Percentiles rank a stretch among this genome's conserved stretches.
These are phyloP conservation scores for Acridotheres tristis DNA, from an alignment of 2,797 vertebrate genomes.

Conservation along the genomic window DNA sequence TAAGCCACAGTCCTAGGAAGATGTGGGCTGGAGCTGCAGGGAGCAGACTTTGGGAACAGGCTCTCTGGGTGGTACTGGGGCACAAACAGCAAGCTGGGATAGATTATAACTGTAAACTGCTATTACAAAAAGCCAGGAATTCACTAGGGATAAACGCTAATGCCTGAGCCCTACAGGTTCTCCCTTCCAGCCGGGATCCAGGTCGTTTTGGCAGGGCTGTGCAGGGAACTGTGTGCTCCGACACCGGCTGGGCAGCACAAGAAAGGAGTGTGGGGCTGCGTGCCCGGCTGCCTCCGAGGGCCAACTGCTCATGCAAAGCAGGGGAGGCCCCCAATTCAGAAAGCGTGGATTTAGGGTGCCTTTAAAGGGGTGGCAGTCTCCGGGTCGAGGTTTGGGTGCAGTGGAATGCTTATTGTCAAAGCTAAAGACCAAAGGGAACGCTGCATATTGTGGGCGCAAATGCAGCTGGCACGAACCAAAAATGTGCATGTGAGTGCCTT, in stretches of 20 bases:
- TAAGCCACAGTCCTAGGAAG: not conserved
- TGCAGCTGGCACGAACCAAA: conserved; percentile 67
- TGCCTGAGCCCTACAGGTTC: not conserved
- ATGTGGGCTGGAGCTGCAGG: not conserved
- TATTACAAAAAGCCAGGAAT: not conserved
- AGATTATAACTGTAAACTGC: not conserved
- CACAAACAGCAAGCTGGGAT: not conserved
- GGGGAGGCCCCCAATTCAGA: not conserved
- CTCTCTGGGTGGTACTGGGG: not conserved
- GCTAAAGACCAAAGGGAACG: conserved; percentile 57
- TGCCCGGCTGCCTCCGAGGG: not conserved
- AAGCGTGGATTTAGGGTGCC: not conserved
- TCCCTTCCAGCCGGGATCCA: not conserved
- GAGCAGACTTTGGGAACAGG: not conserved
- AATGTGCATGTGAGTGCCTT: conserved; percentile 76
- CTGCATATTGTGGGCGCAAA: conserved; percentile 54
- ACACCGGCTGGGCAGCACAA: not conserved
- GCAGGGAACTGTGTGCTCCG: not conserved
- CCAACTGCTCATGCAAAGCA: not conserved
- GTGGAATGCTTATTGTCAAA: conserved; percentile 58
- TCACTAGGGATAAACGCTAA: not conserved
- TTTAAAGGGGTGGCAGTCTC: conserved; percentile 41
- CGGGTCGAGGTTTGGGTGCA: not conserved
- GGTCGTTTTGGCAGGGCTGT: not conserved
- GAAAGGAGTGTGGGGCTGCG: not conserved